Evolutionary conservation across 2,797 vertebrate genomes (phyloP), one percentile per base, ranked within the genome.

Genomic region (Thaleichthys pacificus): DNA sequence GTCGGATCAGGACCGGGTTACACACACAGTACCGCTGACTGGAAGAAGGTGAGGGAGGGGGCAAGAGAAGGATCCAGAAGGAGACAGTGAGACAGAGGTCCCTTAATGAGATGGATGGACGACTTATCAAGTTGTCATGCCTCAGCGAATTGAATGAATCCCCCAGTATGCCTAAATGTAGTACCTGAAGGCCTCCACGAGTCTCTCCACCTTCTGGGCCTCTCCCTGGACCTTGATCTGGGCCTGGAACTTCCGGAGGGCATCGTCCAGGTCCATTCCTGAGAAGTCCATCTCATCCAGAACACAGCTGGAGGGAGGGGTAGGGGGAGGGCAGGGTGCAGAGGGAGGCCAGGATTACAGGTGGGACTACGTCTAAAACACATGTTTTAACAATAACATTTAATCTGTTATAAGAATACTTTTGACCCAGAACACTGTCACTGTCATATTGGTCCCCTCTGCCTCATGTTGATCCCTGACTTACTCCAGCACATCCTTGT

Each of bases 231-330:
- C 97, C 61, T 96, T 95, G 42, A 98, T 98, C 83, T 98, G 97
- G n/a, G 96, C 95, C 85, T 98, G 97, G 86, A 98, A 98, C 87
- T 97, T 97, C 58, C 96, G 91, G 68, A 98, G 86, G 0, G 96
- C 96, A 0, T 98, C 97, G 4, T 98, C 97, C 61, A 98, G 88
- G 85, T 98, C 96, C 97, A 98, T 98, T 77, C 93, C 95, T 0
- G 96, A 97, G 86, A 98, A 98, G 63, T 98, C 97, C 96, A 98
- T 97, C 91, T 98, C 97, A 42, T 98, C 97, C 73, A 97, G 95
- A 67, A 97, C 96, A 69, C 96, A 97, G 82, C 96, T 97, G 57
- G 54, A 61, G 51, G 51, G 51, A 56, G 17, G 19, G 19, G 7
- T 8, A n/a, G 32, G 32, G 49, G 49, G 15, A 17, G 49, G 49